phyloP scores from a whole-genome alignment of 2,888 invertebrate genomes.

The Mythimna loreyi region DNA sequence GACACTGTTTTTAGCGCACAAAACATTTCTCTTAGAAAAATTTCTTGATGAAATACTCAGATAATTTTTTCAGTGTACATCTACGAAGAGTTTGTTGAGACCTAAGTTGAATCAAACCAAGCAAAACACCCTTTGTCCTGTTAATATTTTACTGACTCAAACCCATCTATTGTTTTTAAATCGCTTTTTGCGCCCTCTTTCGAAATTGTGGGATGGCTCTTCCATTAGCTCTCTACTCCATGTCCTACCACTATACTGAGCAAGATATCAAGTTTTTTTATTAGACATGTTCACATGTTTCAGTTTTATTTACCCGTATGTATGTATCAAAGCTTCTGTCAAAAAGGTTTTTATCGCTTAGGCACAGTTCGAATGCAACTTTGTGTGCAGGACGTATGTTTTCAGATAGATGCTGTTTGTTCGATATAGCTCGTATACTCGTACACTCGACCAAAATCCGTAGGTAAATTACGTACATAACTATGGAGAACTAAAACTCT shows the following conservation, averaged over 20 bases:
- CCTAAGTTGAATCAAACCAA: too few species aligned
- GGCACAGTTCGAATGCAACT: conserved; percentile 9
- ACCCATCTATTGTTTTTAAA: too few species aligned
- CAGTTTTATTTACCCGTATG: conserved; percentile 52
- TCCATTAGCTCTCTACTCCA: conserved; percentile 21
- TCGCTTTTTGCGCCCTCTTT: too few species aligned
- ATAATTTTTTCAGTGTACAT: too few species aligned
- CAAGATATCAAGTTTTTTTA: conserved; percentile 48
- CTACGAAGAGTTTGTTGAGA: too few species aligned
- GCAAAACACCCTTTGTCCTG: too few species aligned
- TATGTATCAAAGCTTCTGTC: conserved; percentile 37
- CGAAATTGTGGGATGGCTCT: not conserved
- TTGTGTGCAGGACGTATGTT: conserved; percentile 22
- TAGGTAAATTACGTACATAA: not conserved
- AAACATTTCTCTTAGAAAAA: too few species aligned
- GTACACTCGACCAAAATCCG: not conserved
- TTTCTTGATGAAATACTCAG: too few species aligned
- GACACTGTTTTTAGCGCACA: too few species aligned
- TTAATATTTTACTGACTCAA: too few species aligned
- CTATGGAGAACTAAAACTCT: too few species aligned
- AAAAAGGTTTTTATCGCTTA: conserved; percentile 28
- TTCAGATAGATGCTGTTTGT: not conserved
- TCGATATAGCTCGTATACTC: not conserved
- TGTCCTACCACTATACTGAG: conserved; percentile 9
- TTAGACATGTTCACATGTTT: conserved; percentile 20